Conservation (phyloP, 2,797 vertebrate genomes). For the Cyclura pinguis region DNA sequence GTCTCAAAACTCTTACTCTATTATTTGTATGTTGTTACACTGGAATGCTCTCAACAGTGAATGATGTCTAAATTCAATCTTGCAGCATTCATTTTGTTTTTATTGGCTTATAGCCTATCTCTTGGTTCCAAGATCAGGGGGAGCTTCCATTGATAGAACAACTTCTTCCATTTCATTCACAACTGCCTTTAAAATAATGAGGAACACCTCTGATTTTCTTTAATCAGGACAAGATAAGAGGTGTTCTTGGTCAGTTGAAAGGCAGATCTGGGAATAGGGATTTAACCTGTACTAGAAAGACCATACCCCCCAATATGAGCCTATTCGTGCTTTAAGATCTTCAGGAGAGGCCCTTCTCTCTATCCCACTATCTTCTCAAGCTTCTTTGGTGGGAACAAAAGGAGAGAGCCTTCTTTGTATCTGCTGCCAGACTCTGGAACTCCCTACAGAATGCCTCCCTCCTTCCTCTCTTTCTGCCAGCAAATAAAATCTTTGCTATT, state of each 20-base stretch:
- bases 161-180: constrained; percentile 1
- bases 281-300: too few relatives aligned
- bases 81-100: background rate
- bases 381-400: too few relatives aligned
- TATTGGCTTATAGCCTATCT: background rate
- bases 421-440: too few relatives aligned
- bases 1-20: background rate
- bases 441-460: too few relatives aligned
- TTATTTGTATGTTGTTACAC: constrained; percentile 22
- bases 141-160: background rate
- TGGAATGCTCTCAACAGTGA: background rate
- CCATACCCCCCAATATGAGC: background rate
- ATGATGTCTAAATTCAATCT: background rate
- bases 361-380: too few relatives aligned
- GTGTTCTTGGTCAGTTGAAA: too few relatives aligned
- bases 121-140: background rate
- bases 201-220: too few relatives aligned
- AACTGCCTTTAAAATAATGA: too few relatives aligned
- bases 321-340: background rate
- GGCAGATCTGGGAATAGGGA: background rate
- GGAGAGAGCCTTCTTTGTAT: too few relatives aligned
- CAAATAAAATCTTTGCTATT: too few relatives aligned
- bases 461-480: too few relatives aligned
- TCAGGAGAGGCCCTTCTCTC: background rate
- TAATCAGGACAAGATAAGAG: too few relatives aligned